Percentiles rank a stretch among this genome's conserved stretches.
Conservation (phyloP, 2,797 vertebrate species). For the Myripristis murdjan region DNA sequence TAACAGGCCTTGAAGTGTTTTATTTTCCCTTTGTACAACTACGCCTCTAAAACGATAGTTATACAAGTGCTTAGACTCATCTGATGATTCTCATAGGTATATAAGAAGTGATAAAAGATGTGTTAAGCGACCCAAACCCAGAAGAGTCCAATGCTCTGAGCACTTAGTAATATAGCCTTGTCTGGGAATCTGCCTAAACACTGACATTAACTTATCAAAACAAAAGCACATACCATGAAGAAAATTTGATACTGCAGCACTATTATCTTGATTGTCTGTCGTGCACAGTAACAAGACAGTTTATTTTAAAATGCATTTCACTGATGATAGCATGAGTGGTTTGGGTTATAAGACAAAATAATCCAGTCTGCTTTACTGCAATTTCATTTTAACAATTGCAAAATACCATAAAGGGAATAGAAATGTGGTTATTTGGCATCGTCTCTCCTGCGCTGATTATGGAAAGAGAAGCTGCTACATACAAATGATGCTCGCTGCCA, state of each 20-base stretch:
- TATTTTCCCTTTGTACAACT: neutral
- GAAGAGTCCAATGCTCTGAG: neutral
- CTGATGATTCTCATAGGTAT: neutral
- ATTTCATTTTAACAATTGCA: slow-evolving; percentile 1
- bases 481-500: neutral
- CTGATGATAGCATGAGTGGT: slow-evolving; percentile 9
- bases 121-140: neutral
- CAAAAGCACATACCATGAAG: neutral
- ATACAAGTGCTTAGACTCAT: neutral
- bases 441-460: slow-evolving; percentile 8
- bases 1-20: neutral
- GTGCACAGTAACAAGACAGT: neutral
- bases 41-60: neutral
- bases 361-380: slow-evolving; percentile 10
- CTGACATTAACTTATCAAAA: neutral
- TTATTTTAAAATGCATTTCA: neutral
- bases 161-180: neutral
- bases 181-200: neutral
- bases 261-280: neutral
- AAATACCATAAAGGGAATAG: neutral
- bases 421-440: slow-evolving; percentile 3
- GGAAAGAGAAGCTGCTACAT: neutral
- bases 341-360: slow-evolving; percentile 12
- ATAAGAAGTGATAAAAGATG: neutral
- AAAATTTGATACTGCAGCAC: neutral